These are phyloP conservation scores for Cepaea hortensis DNA, from an alignment of 2,888 invertebrate species.

Conservation along the genomic window DNA sequence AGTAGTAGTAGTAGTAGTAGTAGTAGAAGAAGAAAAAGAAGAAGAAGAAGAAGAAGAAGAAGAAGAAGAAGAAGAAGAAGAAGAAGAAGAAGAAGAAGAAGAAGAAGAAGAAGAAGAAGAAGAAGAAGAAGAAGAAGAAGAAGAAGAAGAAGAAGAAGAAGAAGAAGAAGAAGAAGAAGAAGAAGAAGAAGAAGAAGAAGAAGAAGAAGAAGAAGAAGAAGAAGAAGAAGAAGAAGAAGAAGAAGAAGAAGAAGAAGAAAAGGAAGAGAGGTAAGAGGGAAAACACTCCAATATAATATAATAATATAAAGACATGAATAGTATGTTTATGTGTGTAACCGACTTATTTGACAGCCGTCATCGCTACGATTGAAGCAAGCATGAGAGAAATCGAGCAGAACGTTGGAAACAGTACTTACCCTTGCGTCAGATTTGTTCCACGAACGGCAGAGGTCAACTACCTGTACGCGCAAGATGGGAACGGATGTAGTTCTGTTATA, in stretches of 20 bases:
- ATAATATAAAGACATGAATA: background rate
- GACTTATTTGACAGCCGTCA: background rate
- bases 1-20: background rate
- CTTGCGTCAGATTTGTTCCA: conserved; percentile 26
- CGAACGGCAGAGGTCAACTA: conserved; percentile 27
- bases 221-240: background rate
- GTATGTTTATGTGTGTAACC: too few relatives aligned
- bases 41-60: background rate
- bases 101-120: background rate
- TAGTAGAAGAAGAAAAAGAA: background rate
- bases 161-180: background rate
- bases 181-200: background rate
- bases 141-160: background rate
- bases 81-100: background rate
- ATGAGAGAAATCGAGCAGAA: conserved; percentile 21
- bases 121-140: background rate
- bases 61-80: background rate
- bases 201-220: background rate
- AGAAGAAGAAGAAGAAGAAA: background rate
- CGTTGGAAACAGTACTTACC: background rate
- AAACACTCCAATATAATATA: background rate
- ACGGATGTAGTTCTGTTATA: conserved; percentile 8
- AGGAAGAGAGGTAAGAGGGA: background rate
- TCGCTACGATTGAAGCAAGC: background rate
- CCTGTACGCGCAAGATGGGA: background rate